A percentile compares a stretch with the other conserved stretches of the same genome.
phyloP scores from a whole-genome alignment of 2,888 invertebrate species.

The Eledone cirrhosa region DNA sequence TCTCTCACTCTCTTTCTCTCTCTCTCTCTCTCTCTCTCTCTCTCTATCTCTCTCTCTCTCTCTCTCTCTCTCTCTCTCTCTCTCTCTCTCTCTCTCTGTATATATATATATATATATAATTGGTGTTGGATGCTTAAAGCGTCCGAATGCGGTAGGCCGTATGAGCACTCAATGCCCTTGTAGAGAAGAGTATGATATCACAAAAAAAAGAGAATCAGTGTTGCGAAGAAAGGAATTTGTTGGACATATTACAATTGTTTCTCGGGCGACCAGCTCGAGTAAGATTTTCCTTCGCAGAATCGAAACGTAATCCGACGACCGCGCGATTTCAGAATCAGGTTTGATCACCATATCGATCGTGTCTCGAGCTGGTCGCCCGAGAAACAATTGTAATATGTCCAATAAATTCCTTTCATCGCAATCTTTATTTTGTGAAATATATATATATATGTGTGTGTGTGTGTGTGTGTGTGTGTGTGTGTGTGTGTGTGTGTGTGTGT shows the following conservation, averaged over 20 bases:
- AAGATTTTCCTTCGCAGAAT: constrained; percentile 1
- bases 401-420: neutral
- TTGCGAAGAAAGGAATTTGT: too few relatives aligned
- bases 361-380: neutral
- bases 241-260: too few relatives aligned
- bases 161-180: too few relatives aligned
- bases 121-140: too few relatives aligned
- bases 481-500: neutral
- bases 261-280: neutral
- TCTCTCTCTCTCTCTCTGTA: neutral
- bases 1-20: neutral
- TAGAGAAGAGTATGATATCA: too few relatives aligned
- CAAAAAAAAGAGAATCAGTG: too few relatives aligned
- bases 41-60: neutral
- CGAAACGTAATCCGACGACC: neutral
- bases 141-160: too few relatives aligned
- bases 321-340: neutral
- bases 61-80: neutral
- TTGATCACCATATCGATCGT: too few relatives aligned
- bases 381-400: neutral
- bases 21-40: neutral
- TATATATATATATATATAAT: too few relatives aligned
- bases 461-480: neutral
- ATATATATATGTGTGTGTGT: neutral
- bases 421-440: neutral